A percentile compares a stretch with the other conserved stretches of the same genome.
These are phyloP conservation scores for Mercenaria mercenaria DNA, from an alignment of 1,140 invertebrate species.

Conservation along the genomic window DNA sequence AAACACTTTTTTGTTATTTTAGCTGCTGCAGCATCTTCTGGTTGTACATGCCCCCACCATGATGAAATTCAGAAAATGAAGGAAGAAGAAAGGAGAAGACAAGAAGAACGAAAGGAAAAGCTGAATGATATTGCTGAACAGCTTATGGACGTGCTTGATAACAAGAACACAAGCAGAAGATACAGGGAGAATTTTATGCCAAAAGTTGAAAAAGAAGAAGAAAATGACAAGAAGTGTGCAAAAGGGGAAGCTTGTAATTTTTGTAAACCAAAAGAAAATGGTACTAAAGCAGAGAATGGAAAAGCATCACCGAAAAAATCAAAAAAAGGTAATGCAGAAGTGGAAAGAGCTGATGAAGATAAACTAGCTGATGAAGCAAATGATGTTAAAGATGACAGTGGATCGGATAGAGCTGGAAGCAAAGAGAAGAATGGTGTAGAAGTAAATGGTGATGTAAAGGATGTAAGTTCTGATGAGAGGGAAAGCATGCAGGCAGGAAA, in stretches of 20 bases:
- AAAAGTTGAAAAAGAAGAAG: neutral
- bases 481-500: neutral
- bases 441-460: neutral
- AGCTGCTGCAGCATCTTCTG: neutral
- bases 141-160: neutral
- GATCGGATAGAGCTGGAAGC: neutral
- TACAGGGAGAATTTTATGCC: neutral
- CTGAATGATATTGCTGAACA: neutral
- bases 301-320: neutral
- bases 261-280: neutral
- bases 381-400: neutral
- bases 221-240: neutral
- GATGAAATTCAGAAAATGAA: conserved; percentile 4
- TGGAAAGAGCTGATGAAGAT: conserved; percentile 19
- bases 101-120: neutral
- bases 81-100: neutral
- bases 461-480: conserved; percentile 27
- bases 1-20: no score
- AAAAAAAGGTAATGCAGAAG: conserved; percentile 2
- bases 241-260: no score
- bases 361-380: neutral
- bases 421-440: conserved; percentile 16
- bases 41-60: conserved; percentile 22
- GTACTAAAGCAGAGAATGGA: neutral
- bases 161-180: conserved; percentile 9